Percentiles rank a stretch among this genome's conserved stretches.
phyloP scores from a whole-genome alignment of 2,113 vertebrate species.

The Martes martes region DNA sequence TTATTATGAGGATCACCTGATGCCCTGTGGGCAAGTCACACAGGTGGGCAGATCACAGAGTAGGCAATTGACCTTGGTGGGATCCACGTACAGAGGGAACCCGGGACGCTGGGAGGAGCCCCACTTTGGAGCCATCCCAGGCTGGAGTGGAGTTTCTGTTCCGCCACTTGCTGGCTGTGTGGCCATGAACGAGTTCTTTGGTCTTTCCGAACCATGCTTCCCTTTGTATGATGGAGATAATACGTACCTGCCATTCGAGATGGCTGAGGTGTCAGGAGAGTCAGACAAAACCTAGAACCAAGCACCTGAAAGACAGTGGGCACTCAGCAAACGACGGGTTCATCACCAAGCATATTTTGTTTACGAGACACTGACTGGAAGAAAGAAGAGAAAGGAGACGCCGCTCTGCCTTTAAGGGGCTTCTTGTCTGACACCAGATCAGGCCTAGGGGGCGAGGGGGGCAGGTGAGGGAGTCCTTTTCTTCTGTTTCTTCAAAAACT shows the following conservation, averaged over 20 bases:
- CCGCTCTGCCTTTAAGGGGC: rapidly evolving
- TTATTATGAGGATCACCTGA: rapidly evolving
- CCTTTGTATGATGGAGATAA: background rate
- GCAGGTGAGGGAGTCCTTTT: rapidly evolving
- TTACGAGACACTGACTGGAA: background rate
- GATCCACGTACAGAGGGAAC: rapidly evolving
- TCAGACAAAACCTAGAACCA: background rate
- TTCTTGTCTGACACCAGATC: background rate
- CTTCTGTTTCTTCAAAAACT: background rate
- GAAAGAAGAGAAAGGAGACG: background rate
- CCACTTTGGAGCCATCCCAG: background rate
- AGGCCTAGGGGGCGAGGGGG: too few relatives aligned
- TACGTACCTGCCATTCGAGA: background rate
- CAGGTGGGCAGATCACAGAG: rapidly evolving
- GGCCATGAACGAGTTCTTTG: background rate
- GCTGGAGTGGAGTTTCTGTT: background rate
- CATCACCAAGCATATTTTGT: background rate
- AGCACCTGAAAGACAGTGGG: background rate
- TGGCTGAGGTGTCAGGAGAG: background rate
- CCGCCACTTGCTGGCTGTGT: background rate
- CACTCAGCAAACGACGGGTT: background rate
- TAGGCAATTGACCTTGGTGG: rapidly evolving
- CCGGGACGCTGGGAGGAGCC: too few relatives aligned
- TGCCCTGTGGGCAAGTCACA: rapidly evolving
- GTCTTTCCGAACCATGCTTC: background rate